These are phyloP conservation scores for Aphelenchoides bicaudatus DNA, from an alignment of 2,888 invertebrate genomes.

Conservation along the genomic window DNA sequence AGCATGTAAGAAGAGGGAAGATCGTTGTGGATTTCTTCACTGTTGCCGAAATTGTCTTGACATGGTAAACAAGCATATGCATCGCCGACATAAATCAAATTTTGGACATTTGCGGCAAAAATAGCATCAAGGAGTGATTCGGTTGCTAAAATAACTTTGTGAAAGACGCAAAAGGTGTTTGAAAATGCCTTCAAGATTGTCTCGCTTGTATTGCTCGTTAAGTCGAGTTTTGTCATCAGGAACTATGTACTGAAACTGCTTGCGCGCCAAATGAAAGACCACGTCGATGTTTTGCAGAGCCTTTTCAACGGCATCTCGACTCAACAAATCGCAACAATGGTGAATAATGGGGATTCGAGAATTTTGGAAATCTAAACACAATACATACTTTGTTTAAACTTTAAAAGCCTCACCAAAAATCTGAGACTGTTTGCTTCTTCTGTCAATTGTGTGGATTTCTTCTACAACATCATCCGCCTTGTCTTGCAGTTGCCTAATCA, in stretches of 20 bases:
- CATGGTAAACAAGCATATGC: constrained; percentile 51
- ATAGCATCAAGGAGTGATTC: constrained; percentile 48
- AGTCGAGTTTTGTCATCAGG: constrained; percentile 20
- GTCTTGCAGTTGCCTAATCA: constrained; percentile 43
- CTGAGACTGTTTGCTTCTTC: constrained; percentile 19
- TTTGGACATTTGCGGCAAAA: constrained; percentile 32
- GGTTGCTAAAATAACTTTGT: constrained; percentile 42
- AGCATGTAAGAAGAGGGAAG: constrained; percentile 44
- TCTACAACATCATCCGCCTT: constrained; percentile 34
- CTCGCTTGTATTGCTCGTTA: constrained; percentile 28
- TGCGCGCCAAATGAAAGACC: constrained; percentile 37
- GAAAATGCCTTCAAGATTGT: constrained; percentile 38
- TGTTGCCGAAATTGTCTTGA: constrained; percentile 54
- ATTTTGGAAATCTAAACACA: constrained; percentile 23
- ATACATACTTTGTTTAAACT: background rate
- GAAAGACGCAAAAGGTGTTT: constrained; percentile 31
- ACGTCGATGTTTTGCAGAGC: constrained; percentile 36
- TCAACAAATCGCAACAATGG: constrained; percentile 35
- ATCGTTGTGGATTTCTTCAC: constrained; percentile 47
- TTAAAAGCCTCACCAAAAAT: background rate
- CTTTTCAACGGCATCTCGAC: constrained; percentile 30
- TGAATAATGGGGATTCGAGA: constrained; percentile 31
- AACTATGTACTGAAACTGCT: constrained; percentile 30
- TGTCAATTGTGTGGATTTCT: constrained; percentile 49
- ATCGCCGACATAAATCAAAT: constrained; percentile 51